Conservation (phyloP, 1,140 invertebrate species). For the Heliconius himera region DNA sequence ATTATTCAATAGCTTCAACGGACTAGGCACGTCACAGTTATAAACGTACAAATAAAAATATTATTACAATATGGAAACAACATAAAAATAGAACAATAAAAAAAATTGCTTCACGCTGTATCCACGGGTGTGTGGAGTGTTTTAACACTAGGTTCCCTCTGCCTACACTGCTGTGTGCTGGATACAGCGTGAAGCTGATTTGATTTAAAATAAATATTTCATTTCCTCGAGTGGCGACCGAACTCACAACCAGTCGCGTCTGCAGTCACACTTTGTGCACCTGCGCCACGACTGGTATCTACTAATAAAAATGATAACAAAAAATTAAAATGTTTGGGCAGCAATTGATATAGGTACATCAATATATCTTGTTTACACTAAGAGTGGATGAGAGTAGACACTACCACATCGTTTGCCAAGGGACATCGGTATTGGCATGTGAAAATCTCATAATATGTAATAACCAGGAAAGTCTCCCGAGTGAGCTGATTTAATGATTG, state of each 20-base stretch:
- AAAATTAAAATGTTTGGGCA: neutral
- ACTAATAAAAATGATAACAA: neutral
- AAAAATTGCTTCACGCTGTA: too few species aligned
- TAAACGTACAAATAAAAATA: neutral
- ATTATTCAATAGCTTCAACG: neutral
- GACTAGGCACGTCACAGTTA: neutral
- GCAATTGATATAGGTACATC: neutral
- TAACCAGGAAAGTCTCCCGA: slow-evolving; percentile 26
- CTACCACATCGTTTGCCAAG: slow-evolving; percentile 20
- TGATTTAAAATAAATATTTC: too few species aligned
- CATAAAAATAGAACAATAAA: neutral
- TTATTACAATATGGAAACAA: neutral
- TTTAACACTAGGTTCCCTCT: too few species aligned
- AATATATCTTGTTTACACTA: slow-evolving; percentile 12
- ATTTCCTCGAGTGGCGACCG: too few species aligned
- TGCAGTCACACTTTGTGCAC: too few species aligned
- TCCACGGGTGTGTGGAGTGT: too few species aligned
- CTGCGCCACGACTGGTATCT: too few species aligned
- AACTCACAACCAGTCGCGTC: too few species aligned
- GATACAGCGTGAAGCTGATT: too few species aligned
- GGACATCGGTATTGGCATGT: slow-evolving; percentile 26
- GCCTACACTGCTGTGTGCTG: too few species aligned
- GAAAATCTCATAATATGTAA: slow-evolving; percentile 26
- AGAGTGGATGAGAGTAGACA: neutral
- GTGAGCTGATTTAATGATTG: slow-evolving; percentile 43